phyloP scores from a whole-genome alignment of 2,113 vertebrate species.

The Pampusana beccarii region DNA sequence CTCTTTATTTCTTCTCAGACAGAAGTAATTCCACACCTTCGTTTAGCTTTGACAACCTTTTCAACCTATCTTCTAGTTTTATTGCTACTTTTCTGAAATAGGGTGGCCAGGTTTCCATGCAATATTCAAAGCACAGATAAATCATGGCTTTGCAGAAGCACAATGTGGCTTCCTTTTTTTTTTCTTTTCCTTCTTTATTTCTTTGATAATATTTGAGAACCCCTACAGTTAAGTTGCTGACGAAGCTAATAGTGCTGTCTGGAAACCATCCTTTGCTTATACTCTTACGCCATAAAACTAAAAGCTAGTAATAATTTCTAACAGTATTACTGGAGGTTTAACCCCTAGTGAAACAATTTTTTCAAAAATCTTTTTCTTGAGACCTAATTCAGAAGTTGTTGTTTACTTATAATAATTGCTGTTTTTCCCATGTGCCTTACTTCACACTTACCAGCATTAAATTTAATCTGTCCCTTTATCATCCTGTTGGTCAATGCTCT shows the following conservation, averaged over 20 bases:
- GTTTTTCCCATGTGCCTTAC: not conserved
- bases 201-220: not conserved
- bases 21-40: not conserved
- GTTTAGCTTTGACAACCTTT: not conserved
- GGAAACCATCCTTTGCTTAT: not conserved
- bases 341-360: fast-evolving
- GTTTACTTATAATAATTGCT: not conserved
- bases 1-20: not conserved
- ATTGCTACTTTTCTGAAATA: not conserved
- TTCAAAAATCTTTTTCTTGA: not conserved
- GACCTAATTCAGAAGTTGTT: not conserved
- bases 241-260: not conserved
- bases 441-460: not conserved
- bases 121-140: not conserved
- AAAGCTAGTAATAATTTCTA: not conserved
- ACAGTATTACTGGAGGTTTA: not conserved
- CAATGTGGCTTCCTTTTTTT: not conserved
- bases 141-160: not conserved
- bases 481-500: not conserved
- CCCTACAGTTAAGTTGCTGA: not conserved
- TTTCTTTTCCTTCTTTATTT: not conserved
- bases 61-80: not conserved
- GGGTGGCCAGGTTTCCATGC: not conserved
- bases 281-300: not conserved
- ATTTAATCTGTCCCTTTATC: not conserved